Conservation (phyloP, 2,888 invertebrate species). For the Eulithis testata region DNA sequence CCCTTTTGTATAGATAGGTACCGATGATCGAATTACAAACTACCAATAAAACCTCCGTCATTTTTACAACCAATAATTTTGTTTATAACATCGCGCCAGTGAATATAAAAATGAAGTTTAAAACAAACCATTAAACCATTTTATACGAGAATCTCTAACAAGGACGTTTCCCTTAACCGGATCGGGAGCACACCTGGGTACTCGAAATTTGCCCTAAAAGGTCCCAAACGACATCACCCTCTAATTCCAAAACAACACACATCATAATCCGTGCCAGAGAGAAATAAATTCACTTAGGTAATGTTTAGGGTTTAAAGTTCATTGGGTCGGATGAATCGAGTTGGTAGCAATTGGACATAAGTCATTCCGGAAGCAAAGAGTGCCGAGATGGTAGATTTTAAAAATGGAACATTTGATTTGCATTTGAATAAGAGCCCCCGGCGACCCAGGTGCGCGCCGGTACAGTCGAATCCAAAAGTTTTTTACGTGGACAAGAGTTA, state of each 20-base stretch:
- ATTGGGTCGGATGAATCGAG: conserved; percentile 45
- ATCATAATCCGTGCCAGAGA: conserved; percentile 31
- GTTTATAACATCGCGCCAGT: conserved; percentile 68
- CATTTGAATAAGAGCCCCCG: conserved; percentile 84
- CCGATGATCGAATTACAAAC: conserved; percentile 63
- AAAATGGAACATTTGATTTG: conserved; percentile 86
- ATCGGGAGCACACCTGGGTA: conserved; percentile 85
- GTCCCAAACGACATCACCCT: conserved; percentile 75
- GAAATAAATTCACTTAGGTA: conserved; percentile 41
- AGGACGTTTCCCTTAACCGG: conserved; percentile 84
- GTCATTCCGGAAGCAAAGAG: conserved; percentile 81
- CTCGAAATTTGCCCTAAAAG: conserved; percentile 81
- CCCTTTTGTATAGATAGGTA: conserved; percentile 48
- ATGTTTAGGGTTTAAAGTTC: conserved; percentile 49
- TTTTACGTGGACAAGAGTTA: conserved; percentile 52
- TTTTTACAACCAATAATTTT: conserved; percentile 72
- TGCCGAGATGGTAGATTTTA: conserved; percentile 83
- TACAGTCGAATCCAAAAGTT: conserved; percentile 73
- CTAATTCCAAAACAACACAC: conserved; percentile 52
- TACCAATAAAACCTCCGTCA: conserved; percentile 64
- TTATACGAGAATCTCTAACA: conserved; percentile 82
- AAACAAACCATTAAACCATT: conserved; percentile 85
- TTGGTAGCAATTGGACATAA: conserved; percentile 76
- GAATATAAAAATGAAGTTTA: conserved; percentile 81
- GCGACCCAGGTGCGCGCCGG: conserved; percentile 82